Base-by-base conservation (phyloP, 2,888 invertebrate species). In the Bursaphelenchus okinawaensis region DNA sequence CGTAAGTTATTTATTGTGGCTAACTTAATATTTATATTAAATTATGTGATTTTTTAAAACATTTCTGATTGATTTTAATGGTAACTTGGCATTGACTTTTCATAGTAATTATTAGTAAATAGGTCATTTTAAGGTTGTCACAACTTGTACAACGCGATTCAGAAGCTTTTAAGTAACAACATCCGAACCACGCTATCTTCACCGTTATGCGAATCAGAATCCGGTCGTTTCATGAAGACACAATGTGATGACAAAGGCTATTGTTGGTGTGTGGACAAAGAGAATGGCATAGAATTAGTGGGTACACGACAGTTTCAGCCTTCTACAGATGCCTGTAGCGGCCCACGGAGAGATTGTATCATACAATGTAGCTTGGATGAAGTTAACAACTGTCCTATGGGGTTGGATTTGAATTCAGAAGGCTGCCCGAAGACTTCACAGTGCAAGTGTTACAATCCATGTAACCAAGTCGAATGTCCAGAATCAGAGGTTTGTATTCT, bases 231-330 rank as follows among this genome's bases (percentile, higher is more conserved):
- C 64, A 9, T 62, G n/a, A n/a, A 24, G 16, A 62, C 54, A 1
- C 62, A 62, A 26, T 62, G 62, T 4, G 62, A 62, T 23, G n/a
- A 62, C 24, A 22, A 62, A 19, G 62, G 70, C n/a, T 55, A 57
- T 29, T 75, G 72, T 63, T 75, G 75, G 75, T 75, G 75, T 50
- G 75, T 74, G n/a, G 71, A 75, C 54, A 40, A 55, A 19, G 24
- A 20, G 20, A 64, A 65, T 16, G 75, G 75, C 6, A 52, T 65
- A 7, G 75, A 75, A 59, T 8, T 62, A 9, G 50, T 58, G 20
- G 75, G 73, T 9, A 74, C 72, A 9, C 62, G 73, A 1, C 24
- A 23, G 12, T 52, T 40, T 54, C 68, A 68, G 56, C 63, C 68
- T 8, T 55, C 27, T 4, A 20, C 16, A 24, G 64, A 71, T 29